Conservation (phyloP, 2,113 vertebrate species). For the Pelecanoides urinatrix region DNA sequence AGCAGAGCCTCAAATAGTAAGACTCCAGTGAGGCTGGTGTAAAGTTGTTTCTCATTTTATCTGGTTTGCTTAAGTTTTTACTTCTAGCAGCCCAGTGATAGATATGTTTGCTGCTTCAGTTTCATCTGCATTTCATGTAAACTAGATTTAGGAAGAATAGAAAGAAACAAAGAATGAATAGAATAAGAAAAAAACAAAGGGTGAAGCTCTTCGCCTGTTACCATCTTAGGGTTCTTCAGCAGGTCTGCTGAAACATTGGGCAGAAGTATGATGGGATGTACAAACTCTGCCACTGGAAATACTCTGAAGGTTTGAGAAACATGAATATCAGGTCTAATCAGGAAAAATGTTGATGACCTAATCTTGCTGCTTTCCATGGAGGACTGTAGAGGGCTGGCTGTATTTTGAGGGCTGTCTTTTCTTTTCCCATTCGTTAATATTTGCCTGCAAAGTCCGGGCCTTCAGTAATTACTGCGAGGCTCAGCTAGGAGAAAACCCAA, state of each 20-base stretch:
- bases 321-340: not conserved
- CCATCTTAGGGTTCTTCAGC: not conserved
- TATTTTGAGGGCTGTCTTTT: not conserved
- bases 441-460: not conserved
- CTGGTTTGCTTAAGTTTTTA: not conserved
- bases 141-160: not conserved
- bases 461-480: not conserved
- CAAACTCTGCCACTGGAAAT: not conserved
- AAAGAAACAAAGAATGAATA: not conserved
- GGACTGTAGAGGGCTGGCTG: not conserved
- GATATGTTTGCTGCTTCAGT: not conserved
- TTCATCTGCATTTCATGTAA: not conserved
- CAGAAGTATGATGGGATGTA: not conserved
- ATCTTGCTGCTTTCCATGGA: not conserved
- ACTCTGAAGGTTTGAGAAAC: not conserved
- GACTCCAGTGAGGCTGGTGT: not conserved
- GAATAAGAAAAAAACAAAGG: not conserved
- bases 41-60: not conserved
- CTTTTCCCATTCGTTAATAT: not conserved
- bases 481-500: not conserved
- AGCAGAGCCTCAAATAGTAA: not conserved
- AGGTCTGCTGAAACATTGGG: not conserved
- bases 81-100: not conserved
- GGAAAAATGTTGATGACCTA: not conserved
- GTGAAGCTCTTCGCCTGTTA: not conserved